phyloP scores from a whole-genome alignment of 1,140 invertebrate genomes.

The Drosophila malerkotliana region DNA sequence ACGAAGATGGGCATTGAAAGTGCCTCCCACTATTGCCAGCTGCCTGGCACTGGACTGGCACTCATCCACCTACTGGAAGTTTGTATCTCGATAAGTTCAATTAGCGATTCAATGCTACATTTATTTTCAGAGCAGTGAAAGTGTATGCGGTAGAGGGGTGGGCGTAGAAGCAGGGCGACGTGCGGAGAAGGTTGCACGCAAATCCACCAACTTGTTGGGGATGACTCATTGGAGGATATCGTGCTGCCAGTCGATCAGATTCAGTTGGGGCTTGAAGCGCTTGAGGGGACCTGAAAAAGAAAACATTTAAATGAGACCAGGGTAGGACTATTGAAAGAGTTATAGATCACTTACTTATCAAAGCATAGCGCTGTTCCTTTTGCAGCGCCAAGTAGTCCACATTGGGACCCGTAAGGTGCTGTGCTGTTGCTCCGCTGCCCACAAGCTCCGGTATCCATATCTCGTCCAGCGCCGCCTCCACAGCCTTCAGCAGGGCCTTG shows the following conservation, averaged over 20 bases:
- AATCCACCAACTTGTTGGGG: slow-evolving; percentile 18
- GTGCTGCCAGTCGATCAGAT: slow-evolving; percentile 77
- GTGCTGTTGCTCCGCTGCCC: slow-evolving; percentile 25
- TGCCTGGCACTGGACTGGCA: slow-evolving; percentile 40
- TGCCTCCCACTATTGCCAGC: slow-evolving; percentile 63
- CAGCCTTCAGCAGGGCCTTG: slow-evolving; percentile 82
- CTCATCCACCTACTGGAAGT: slow-evolving; percentile 18
- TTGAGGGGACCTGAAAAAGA: slow-evolving; percentile 73
- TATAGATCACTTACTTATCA: slow-evolving; percentile 58
- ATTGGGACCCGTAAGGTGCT: slow-evolving; percentile 68
- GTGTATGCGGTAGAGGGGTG: slow-evolving; percentile 46
- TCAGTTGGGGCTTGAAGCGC: slow-evolving; percentile 78
- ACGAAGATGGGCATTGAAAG: slow-evolving; percentile 10
- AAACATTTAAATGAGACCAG: slow-evolving; percentile 1
- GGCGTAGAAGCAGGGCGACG: slow-evolving; percentile 5
- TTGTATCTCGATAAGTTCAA: too few species aligned
- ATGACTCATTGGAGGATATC: slow-evolving; percentile 62
- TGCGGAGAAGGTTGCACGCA: slow-evolving; percentile 46
- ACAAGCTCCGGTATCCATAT: slow-evolving; percentile 86
- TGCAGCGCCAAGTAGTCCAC: slow-evolving; percentile 71
- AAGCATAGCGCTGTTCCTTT: slow-evolving; percentile 79
- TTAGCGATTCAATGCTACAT: slow-evolving; percentile 61
- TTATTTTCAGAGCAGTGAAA: slow-evolving; percentile 68
- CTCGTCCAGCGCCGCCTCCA: slow-evolving; percentile 85
- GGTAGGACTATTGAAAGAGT: not conserved